Evolutionary conservation across 2,797 vertebrate genomes (phyloP), one percentile per base, ranked within the genome.

Genomic region (Linurgus olivaceus): DNA sequence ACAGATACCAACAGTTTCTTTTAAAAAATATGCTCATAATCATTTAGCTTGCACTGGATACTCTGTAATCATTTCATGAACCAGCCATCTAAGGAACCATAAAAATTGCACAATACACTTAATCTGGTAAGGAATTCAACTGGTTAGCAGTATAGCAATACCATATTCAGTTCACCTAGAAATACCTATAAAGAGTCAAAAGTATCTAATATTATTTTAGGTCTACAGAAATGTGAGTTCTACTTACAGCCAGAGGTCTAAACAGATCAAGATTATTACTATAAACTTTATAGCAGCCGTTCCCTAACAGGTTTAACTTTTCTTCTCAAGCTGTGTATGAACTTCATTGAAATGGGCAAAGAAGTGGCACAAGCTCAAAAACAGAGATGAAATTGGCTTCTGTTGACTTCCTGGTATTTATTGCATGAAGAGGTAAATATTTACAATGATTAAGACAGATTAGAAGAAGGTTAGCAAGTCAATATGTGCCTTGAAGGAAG

Each of bases 351-450:
- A 93, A 83, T 1, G 13, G 63, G 55, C 21, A 58, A 91, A 90
- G 75, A 91, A 96, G 86, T 62, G 61, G 75, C 84, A 90, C 13
- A 73, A 82, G 79, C 51, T 74, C 86, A 96, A 80, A 91, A 92
- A 50, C 1, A 82, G 63, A 94, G 52, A 91, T 73, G 59, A 96
- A 95, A 74, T 33, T 61, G 54, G 28, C 57, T 73, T 93, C 67
- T 51, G 65, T 75, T 85, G 84, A 90, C 67, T 68, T 75, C 81
- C 71, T 14, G 0, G 33, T 80, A 70, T 93, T 96, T 96, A 96
- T 93, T 94, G 84, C 88, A 78, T 51, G 74, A 87, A 77, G 79
- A 93, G 42, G 74, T 91, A 97, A 96, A 97, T 95, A 97, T 94
- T 88, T 86, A 86, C 76, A 95, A 86, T 91, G 91, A 96, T 96